Evolutionary conservation across 2,797 vertebrate species (phyloP).

Genomic region (Anabas testudineus): DNA sequence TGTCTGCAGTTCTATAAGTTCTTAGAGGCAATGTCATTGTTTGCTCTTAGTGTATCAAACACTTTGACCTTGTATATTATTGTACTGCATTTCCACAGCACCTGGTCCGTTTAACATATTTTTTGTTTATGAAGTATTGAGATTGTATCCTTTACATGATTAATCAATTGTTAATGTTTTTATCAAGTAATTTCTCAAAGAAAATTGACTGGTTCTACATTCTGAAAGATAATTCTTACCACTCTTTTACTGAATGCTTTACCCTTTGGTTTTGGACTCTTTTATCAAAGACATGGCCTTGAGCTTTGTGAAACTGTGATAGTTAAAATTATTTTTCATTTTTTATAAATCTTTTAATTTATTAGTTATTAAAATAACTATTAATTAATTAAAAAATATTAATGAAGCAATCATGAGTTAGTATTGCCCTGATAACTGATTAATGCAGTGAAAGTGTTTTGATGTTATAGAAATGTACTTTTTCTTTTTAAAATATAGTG

Average conservation of each 20-base stretch:
- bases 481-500: not conserved
- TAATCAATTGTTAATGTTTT: not conserved
- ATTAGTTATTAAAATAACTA: not conserved
- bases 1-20: constrained; percentile 22
- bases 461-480: not conserved
- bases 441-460: not conserved
- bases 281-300: not conserved
- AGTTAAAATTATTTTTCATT: not conserved
- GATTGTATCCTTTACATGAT: not conserved
- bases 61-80: constrained; percentile 21
- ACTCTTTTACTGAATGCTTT: not conserved
- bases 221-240: not conserved
- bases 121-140: not conserved
- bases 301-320: not conserved
- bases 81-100: not conserved
- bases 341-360: not conserved
- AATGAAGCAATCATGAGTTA: not conserved
- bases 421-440: not conserved
- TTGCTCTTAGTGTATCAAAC: not conserved
- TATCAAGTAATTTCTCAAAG: not conserved
- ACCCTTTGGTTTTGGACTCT: not conserved
- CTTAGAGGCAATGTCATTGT: not conserved
- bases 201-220: not conserved
- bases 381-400: not conserved
- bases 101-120: constrained; percentile 14